Conservation (phyloP, 1,140 invertebrate genomes). For the Drosophila gunungcola region DNA sequence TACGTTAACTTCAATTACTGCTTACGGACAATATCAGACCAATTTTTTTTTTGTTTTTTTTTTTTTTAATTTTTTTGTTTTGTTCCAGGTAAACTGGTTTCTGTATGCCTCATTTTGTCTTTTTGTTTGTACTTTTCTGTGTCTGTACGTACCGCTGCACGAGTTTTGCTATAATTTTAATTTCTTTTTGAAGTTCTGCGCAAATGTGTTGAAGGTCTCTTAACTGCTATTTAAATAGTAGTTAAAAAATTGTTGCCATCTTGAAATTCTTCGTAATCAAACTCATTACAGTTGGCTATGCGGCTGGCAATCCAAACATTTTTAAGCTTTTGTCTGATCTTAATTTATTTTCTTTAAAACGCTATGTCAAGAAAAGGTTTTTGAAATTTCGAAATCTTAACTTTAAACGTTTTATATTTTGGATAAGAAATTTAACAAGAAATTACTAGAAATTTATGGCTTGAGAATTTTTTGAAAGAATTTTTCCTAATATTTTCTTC, state of each 20-base stretch:
- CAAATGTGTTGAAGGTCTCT: constrained; percentile 55
- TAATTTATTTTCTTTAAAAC: too few relatives aligned
- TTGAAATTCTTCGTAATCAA: constrained; percentile 36
- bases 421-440: too few relatives aligned
- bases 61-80: constrained; percentile 23
- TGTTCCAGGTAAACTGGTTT: constrained; percentile 58
- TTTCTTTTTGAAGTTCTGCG: constrained; percentile 74
- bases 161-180: constrained; percentile 76
- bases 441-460: too few relatives aligned
- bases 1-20: constrained; percentile 78
- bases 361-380: neutral
- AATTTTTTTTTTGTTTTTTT: constrained; percentile 39
- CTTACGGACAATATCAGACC: constrained; percentile 73
- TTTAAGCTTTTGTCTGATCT: neutral
- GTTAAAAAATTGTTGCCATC: constrained; percentile 61
- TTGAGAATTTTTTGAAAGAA: too few relatives aligned
- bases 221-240: constrained; percentile 57
- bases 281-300: constrained; percentile 4
- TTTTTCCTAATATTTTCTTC: too few relatives aligned
- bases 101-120: constrained; percentile 46
- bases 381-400: neutral
- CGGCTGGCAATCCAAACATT: neutral
- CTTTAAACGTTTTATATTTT: too few relatives aligned
- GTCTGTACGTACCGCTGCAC: constrained; percentile 31
- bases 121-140: constrained; percentile 27